These are phyloP conservation scores for Drosophila micromelanica DNA, from an alignment of 1,140 invertebrate genomes.

Conservation along the genomic window DNA sequence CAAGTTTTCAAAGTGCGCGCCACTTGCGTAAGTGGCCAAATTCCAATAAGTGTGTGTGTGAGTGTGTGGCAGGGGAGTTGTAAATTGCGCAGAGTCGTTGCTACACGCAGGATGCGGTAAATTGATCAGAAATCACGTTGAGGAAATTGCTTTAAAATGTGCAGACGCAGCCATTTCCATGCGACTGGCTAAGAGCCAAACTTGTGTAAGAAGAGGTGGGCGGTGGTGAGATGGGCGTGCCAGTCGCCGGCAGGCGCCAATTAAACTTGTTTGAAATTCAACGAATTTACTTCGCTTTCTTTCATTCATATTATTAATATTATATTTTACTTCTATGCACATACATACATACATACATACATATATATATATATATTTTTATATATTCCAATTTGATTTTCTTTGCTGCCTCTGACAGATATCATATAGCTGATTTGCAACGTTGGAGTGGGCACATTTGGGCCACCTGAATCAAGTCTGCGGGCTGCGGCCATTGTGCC, in stretches of 20 bases:
- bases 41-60: background rate
- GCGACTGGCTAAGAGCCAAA: conserved; percentile 3
- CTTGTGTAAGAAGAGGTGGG: background rate
- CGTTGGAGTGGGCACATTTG: background rate
- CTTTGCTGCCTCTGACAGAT: conserved; percentile 21
- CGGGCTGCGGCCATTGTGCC: conserved; percentile 25
- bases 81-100: conserved; percentile 40
- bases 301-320: conserved; percentile 21
- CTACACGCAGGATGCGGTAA: conserved; percentile 29
- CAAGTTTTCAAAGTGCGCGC: conserved; percentile 26
- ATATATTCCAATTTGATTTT: background rate
- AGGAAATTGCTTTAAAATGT: conserved; percentile 62
- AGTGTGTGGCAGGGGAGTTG: conserved; percentile 6
- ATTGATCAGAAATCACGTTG: conserved; percentile 67
- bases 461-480: background rate
- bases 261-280: conserved; percentile 70
- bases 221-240: conserved; percentile 9
- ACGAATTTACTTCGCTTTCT: conserved; percentile 33
- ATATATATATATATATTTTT: no score
- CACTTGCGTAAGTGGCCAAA: conserved; percentile 50
- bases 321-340: conserved; percentile 1
- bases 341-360: background rate
- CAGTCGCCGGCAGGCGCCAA: conserved; percentile 49
- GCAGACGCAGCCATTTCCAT: conserved; percentile 38
- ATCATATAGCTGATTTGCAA: conserved; percentile 15